These are phyloP conservation scores for Netelia virgata DNA, from an alignment of 2,888 invertebrate genomes.

Conservation along the genomic window DNA sequence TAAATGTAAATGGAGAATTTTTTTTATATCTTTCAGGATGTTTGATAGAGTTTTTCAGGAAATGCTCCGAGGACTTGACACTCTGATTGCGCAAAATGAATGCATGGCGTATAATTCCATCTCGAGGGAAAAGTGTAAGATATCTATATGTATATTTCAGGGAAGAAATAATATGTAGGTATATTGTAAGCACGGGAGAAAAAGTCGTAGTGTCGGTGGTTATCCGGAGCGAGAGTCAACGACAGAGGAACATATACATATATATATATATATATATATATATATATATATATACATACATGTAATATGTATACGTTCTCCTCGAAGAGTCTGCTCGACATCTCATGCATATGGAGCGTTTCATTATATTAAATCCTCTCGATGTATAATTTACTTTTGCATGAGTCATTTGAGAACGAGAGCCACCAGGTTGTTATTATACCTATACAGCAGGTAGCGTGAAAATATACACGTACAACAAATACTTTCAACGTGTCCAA, in stretches of 20 bases:
- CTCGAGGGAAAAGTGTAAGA: constrained; percentile 32
- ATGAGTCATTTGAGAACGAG: constrained; percentile 87
- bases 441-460: constrained; percentile 24
- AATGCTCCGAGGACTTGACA: not conserved
- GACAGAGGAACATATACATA: constrained; percentile 49
- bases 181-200: constrained; percentile 18
- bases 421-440: constrained; percentile 61
- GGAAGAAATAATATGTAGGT: constrained; percentile 8
- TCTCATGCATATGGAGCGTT: constrained; percentile 89
- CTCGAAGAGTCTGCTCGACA: constrained; percentile 73
- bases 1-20: no score
- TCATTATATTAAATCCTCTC: constrained; percentile 89
- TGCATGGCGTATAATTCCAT: constrained; percentile 27
- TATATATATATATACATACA: not conserved
- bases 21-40: not conserved
- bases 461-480: constrained; percentile 32
- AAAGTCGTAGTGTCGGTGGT: constrained; percentile 51
- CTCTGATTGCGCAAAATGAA: not conserved
- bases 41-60: not conserved
- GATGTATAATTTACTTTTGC: constrained; percentile 90
- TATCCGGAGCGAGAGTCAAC: constrained; percentile 44
- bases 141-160: constrained; percentile 4
- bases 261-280: constrained; percentile 7
- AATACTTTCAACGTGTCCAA: constrained; percentile 3
- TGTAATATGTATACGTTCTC: constrained; percentile 25